Conservation (phyloP, 2,888 invertebrate genomes). For the Diplolepis rosae region DNA sequence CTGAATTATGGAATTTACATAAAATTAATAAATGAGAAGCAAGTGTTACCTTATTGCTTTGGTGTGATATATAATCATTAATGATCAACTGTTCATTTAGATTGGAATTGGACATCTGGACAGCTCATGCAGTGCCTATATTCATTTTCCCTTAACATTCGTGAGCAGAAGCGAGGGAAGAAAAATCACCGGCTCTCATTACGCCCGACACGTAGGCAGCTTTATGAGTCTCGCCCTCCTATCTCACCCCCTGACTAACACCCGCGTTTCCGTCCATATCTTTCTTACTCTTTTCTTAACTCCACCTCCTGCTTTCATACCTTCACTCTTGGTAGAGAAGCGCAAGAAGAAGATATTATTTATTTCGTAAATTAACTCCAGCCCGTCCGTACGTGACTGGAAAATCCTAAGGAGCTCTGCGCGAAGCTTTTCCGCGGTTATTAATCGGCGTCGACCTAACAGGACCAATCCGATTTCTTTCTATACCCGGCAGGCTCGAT, state of each 20-base stretch:
- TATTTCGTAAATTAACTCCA: slow-evolving; percentile 74
- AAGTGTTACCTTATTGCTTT: too few relatives aligned
- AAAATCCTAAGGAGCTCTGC: slow-evolving; percentile 67
- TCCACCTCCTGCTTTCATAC: slow-evolving; percentile 41
- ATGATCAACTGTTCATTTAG: neutral
- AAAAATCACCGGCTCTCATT: slow-evolving; percentile 74
- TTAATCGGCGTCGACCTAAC: slow-evolving; percentile 69
- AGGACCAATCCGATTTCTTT: slow-evolving; percentile 57
- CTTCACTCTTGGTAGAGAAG: slow-evolving; percentile 45
- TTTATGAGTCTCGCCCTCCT: slow-evolving; percentile 62
- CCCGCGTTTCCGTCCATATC: slow-evolving; percentile 43
- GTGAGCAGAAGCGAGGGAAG: slow-evolving; percentile 59
- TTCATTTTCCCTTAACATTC: slow-evolving; percentile 59
- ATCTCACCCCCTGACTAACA: slow-evolving; percentile 36
- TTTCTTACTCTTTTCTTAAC: slow-evolving; percentile 44
- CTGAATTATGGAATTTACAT: too few relatives aligned
- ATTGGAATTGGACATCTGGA: neutral
- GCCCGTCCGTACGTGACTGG: slow-evolving; percentile 71
- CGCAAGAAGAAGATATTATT: slow-evolving; percentile 72
- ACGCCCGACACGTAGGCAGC: slow-evolving; percentile 72
- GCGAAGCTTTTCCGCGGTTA: slow-evolving; percentile 69
- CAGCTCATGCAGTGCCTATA: slow-evolving; percentile 27
- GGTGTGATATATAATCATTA: neutral
- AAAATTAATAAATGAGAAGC: too few relatives aligned
- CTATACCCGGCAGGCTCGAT: slow-evolving; percentile 28